Conservation (phyloP, 2,113 vertebrate species). For the Herpetotheres cachinnans region DNA sequence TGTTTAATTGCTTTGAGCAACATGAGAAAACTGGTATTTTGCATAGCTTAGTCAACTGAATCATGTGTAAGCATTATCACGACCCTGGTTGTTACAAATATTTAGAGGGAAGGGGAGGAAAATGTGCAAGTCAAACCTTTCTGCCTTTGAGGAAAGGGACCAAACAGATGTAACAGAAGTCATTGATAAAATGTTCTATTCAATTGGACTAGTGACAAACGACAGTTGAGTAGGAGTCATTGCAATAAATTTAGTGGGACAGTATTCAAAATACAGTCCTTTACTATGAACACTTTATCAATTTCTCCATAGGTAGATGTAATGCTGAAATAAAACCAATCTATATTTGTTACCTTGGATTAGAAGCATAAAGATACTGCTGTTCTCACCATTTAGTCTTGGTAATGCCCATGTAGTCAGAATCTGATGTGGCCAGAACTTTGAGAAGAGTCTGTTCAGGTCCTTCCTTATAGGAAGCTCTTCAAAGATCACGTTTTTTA, state of each 20-base stretch:
- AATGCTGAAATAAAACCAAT: background rate
- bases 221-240: background rate
- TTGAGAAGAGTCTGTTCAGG: background rate
- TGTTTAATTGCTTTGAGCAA: background rate
- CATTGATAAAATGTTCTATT: background rate
- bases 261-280: background rate
- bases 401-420: background rate
- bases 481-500: background rate
- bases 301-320: background rate
- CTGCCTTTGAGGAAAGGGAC: background rate
- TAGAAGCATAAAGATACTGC: background rate
- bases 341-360: background rate
- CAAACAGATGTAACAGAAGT: background rate
- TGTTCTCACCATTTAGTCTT: background rate
- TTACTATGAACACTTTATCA: background rate
- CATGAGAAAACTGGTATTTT: background rate
- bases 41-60: background rate
- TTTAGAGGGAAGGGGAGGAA: background rate
- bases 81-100: background rate
- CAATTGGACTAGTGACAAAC: background rate
- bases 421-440: background rate
- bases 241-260: background rate
- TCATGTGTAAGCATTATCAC: background rate
- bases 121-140: background rate
- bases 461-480: background rate